phyloP scores from a whole-genome alignment of 35 echinoderm and acorn worm species.

The Holothuria glaberrima region DNA sequence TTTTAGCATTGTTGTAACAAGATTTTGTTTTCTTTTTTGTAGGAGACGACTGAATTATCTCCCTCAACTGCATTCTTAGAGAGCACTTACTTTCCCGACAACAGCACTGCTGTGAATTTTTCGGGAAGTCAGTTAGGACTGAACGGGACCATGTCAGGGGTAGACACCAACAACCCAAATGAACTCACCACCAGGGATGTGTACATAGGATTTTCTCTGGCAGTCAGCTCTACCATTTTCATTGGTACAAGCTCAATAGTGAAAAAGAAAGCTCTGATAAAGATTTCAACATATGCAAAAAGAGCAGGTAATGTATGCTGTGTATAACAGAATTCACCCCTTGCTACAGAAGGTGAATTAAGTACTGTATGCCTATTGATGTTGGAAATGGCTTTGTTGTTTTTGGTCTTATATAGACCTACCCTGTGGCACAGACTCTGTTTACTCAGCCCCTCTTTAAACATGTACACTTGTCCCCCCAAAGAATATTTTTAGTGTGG shows the following conservation, averaged over 20 bases:
- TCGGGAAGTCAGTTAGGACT: not conserved
- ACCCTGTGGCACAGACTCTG: no score
- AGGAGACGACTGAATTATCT: no score
- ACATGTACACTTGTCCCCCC: no score
- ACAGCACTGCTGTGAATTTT: slow-evolving; percentile 1
- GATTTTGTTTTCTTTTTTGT: no score
- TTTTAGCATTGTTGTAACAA: no score
- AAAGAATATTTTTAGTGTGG: no score
- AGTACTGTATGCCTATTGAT: no score
- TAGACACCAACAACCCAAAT: not conserved
- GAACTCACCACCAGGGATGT: slow-evolving; percentile 18
- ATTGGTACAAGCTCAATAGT: slow-evolving; percentile 77
- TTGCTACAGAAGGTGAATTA: no score
- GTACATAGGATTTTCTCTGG: slow-evolving; percentile 48
- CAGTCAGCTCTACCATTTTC: slow-evolving; percentile 73
- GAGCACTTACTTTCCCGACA: not conserved
- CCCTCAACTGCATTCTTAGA: not conserved
- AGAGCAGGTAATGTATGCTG: slow-evolving; percentile 71
- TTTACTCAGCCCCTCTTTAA: no score
- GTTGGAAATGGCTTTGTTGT: no score
- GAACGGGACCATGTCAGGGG: slow-evolving; percentile 12
- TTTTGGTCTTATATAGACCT: no score
- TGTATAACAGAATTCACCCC: no score
- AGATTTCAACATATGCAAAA: slow-evolving; percentile 80
- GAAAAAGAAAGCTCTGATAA: slow-evolving; percentile 84